A percentile compares a stretch with the other conserved stretches of the same genome.
Evolutionary conservation across 2,797 vertebrate genomes (phyloP).

Genomic region (Acanthurus lineatus): DNA sequence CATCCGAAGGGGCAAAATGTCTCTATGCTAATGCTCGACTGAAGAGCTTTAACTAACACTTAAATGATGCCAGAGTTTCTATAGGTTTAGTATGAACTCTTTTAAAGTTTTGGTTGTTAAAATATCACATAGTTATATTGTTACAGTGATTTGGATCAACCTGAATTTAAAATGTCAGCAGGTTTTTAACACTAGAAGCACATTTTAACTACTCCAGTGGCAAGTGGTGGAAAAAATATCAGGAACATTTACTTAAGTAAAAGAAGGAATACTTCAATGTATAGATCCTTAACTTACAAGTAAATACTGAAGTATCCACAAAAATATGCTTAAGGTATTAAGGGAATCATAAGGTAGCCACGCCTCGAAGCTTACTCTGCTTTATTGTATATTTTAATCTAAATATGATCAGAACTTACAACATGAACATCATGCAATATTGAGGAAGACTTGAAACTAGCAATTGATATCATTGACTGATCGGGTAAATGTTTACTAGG

Average conservation of each 20-base stretch:
- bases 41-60: background rate
- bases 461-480: too few species aligned
- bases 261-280: background rate
- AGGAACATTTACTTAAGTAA: background rate
- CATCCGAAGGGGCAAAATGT: constrained; percentile 28
- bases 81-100: background rate
- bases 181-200: background rate
- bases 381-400: background rate
- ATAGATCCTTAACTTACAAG: background rate
- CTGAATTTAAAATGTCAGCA: background rate
- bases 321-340: background rate
- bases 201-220: background rate
- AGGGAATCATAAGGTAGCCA: background rate
- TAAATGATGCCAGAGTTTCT: background rate
- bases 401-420: too few species aligned
- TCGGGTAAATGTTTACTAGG: too few species aligned
- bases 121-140: background rate
- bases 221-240: constrained; percentile 4
- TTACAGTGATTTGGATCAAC: background rate
- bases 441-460: too few species aligned
- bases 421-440: too few species aligned
- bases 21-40: constrained; percentile 6
- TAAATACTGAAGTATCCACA: background rate
- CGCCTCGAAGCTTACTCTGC: background rate
- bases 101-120: background rate